A percentile compares a stretch with the other conserved stretches of the same genome.
These are phyloP conservation scores for Malurus splendens DNA, from an alignment of 2,797 vertebrate species.

Conservation along the genomic window DNA sequence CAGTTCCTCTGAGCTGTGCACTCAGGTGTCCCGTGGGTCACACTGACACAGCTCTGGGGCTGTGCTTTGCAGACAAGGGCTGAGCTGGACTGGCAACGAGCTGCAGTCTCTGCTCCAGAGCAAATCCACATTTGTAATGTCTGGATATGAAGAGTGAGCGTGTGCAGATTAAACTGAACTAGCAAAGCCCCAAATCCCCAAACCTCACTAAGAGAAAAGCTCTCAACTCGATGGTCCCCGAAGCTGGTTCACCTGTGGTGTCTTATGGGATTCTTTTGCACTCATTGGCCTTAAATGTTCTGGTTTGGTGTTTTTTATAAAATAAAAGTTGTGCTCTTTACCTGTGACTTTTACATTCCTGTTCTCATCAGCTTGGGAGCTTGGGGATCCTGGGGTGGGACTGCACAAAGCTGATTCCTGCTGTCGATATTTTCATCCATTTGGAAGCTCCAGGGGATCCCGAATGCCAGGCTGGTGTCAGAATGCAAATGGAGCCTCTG, in stretches of 20 bases:
- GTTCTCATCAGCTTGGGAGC: background rate
- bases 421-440: fast-evolving
- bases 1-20: background rate
- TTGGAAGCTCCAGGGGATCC: background rate
- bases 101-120: background rate
- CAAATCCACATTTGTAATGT: background rate
- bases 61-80: background rate
- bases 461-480: background rate
- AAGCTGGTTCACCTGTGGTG: background rate
- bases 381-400: fast-evolving
- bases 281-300: background rate
- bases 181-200: fast-evolving
- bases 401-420: background rate
- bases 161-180: background rate
- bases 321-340: background rate
- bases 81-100: background rate
- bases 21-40: background rate
- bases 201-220: background rate
- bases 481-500: background rate
- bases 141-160: background rate
- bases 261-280: conserved; percentile 6
- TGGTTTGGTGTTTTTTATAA: conserved; percentile 19
- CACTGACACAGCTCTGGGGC: background rate
- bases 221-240: background rate
- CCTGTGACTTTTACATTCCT: background rate